Conservation (phyloP, 2,888 invertebrate species). For the Elegia similella region DNA sequence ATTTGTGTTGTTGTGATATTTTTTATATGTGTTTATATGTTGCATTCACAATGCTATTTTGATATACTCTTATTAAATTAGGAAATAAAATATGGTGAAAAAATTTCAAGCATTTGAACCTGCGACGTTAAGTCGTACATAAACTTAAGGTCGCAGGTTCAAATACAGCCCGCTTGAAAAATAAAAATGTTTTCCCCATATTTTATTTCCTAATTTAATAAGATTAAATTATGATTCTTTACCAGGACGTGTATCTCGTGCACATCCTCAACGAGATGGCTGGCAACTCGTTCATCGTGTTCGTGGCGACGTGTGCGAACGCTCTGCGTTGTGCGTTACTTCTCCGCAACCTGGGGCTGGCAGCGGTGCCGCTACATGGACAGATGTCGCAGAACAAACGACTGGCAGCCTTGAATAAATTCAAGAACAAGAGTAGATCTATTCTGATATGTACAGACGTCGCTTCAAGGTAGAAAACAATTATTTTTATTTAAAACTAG, state of each 20-base stretch:
- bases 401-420: conserved; percentile 96
- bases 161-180: no score
- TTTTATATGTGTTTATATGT: no score
- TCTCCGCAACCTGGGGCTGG: conserved; percentile 93
- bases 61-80: no score
- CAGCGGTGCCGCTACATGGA: conserved; percentile 98
- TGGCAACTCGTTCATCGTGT: conserved; percentile 98
- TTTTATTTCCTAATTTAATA: no score
- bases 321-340: conserved; percentile 94
- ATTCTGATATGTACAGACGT: conserved; percentile 99
- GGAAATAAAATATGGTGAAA: no score
- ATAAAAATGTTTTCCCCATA: no score
- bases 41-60: no score
- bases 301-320: conserved; percentile 96
- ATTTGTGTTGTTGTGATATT: no score
- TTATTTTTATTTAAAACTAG: no score
- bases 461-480: conserved; percentile 88
- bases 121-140: no score
- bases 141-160: no score
- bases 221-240: not conserved
- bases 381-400: conserved; percentile 99
- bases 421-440: conserved; percentile 95
- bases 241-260: conserved; percentile 97
- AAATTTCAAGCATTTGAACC: no score
- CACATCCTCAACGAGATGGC: conserved; percentile 96